Base-by-base conservation (phyloP, 2,113 vertebrate genomes). In the Dolichallabes microphthalmus region DNA sequence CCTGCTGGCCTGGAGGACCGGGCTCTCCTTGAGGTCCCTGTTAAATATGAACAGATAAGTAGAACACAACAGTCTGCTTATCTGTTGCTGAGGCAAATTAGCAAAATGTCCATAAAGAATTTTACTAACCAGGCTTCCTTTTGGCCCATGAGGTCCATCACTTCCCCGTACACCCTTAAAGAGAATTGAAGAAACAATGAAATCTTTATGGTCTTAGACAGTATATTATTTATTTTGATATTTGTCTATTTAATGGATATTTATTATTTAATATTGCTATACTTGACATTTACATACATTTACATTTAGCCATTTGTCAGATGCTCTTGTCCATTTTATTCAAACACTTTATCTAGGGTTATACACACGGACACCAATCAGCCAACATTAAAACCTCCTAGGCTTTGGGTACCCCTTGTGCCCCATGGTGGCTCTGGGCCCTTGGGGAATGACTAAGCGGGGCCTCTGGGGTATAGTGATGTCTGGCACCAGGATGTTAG, bases 21-120 rank as follows among this genome's bases (percentile, higher is more conserved):
- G 95, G 95, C 60, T 95, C 95, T 74, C 95, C 95, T 89, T 95
- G 95, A 1, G 95, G 95, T 66, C 95, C 95, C 95, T 95, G 87
- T 53, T 32, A 61, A 80, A 66, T 8, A 25, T 14, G 58, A n/a
- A 77, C 2, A 30, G 82, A 86, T 83, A 25, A 39, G 52, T 39
- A 6, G 5, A 82, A 75, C 9, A 82, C 30, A 7, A 9, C 22
- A 82, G 12, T 76, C 25, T 22, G 14, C 1, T 25, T 60, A 76
- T 45, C 45, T 45, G 45, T 45, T 60, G 58, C 15, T 35, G 10
- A 58, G 58, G 4, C 12, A 60, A 39, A 79, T 25, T 0, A 79
- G 30, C 25, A 8, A 39, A 60, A 78, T 12, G 0, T 60, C 5
- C 0, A 60, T 15, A 7, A 32, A 60, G 10, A 30, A 20, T 19